phyloP scores from a whole-genome alignment of 37 sponge, comb jelly and placozoan species.

The Beroe forskalii region DNA sequence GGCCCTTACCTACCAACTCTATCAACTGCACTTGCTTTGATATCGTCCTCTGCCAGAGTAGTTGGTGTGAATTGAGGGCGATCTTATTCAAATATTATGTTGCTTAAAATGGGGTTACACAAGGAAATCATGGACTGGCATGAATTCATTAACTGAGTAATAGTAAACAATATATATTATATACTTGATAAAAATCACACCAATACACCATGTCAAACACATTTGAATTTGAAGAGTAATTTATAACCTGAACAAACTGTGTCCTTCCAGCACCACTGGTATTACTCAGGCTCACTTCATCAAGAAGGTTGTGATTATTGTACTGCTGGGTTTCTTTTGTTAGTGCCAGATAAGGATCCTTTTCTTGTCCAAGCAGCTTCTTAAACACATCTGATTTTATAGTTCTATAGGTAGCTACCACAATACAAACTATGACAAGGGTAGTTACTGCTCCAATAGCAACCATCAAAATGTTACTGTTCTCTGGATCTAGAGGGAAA shows the following conservation, averaged over 20 bases:
- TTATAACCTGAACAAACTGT: conserved; percentile 54
- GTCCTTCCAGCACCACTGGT: conserved; percentile 63
- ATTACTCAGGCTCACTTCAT: conserved; percentile 57
- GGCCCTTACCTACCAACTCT: conserved; percentile 57
- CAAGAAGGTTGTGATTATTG: background rate
- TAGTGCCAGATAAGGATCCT: conserved; percentile 8
- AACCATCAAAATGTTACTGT: conserved; percentile 40
- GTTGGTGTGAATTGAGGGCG: too few species aligned
- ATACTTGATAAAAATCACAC: too few species aligned
- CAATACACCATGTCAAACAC: too few species aligned
- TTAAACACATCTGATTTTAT: background rate
- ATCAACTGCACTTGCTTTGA: conserved; percentile 55
- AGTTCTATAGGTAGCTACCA: background rate
- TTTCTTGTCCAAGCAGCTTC: conserved; percentile 9
- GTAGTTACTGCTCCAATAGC: conserved; percentile 15
- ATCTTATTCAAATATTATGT: too few species aligned
- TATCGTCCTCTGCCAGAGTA: conserved; percentile 49
- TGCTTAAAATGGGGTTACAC: too few species aligned
- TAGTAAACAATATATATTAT: too few species aligned
- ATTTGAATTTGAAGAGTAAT: too few species aligned
- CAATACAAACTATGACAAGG: background rate
- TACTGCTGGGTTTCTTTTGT: conserved; percentile 15
- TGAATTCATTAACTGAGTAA: too few species aligned
- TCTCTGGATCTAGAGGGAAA: conserved; percentile 20
- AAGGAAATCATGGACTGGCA: too few species aligned